Evolutionary conservation across 2,888 invertebrate species (phyloP), one percentile per base, ranked within the genome.

Genomic region (Biston betularia): DNA sequence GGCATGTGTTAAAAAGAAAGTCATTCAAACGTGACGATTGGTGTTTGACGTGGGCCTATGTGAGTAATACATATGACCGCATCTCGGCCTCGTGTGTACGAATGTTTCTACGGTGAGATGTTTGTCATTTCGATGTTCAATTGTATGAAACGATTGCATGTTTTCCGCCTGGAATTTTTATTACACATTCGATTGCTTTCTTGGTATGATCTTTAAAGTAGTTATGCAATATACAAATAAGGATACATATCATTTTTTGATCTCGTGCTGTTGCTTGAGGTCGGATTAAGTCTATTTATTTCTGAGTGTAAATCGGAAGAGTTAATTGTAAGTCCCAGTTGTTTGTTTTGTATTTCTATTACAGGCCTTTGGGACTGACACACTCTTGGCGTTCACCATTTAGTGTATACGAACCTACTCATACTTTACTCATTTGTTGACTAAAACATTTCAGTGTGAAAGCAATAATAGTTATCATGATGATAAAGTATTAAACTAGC

Each of bases 1-100:
- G 76, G 77, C 78, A 81, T 83, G 84, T 81, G 82, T 84, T 80
- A 85, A 88, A 88, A 90, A 83, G 91, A 92, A 92, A 92, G 92
- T 85, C 69, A 75, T 72, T 71, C 71, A 72, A 74, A 81, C 79
- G 79, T 81, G 79, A 74, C 75, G 72, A 70, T 77, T 68, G 74
- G 65, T 77, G 79, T 81, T 82, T 79, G 70, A 75, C 35, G 56
- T 56, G 63, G 68, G 73, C 68, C 67, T 15, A 48, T 60, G 67
- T 55, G 34, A 62, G 61, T 65, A 69, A 63, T 65, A 63, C 45
- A 67, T 57, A 57, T 45, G 34, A 57, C 6, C 40, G 12, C 33
- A 49, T 52, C 52, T 52, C 15, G 14, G 52, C 44, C 42, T 34
- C 34, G 14, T n/a, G 12, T 14, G 34, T 40, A 38, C 42, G 24